A percentile compares a stretch with the other conserved stretches of the same genome.
These are phyloP conservation scores for Ariolimax columbianus DNA, from an alignment of 2,888 invertebrate genomes.

Conservation along the genomic window DNA sequence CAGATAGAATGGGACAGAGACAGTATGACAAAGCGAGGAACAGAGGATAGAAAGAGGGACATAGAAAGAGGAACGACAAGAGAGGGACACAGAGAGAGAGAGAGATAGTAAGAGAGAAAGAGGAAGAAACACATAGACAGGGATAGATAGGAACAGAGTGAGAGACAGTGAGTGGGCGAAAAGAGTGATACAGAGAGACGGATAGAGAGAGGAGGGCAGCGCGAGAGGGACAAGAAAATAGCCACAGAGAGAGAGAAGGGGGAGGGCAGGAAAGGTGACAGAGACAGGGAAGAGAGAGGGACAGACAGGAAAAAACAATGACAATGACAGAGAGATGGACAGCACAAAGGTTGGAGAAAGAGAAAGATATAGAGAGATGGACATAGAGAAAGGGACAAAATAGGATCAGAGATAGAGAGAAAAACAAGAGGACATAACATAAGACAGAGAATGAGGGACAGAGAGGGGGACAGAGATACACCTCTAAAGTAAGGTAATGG, in stretches of 20 bases:
- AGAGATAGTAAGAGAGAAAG: no score
- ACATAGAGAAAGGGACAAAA: neutral
- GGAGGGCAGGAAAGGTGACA: neutral
- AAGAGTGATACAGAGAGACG: neutral
- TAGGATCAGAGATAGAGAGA: neutral
- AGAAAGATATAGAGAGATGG: neutral
- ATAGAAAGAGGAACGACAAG: no score
- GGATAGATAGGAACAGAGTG: neutral
- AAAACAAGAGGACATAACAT: neutral
- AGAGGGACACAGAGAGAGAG: neutral
- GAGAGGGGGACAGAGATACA: no score
- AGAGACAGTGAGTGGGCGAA: no score
- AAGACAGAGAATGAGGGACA: neutral
- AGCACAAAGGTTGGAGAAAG: neutral
- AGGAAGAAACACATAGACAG: neutral
- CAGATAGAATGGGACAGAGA: no score
- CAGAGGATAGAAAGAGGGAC: no score
- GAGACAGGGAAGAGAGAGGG: neutral
- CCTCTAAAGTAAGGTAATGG: no score
- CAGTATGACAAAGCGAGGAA: no score
- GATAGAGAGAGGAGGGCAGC: neutral
- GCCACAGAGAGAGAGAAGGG: neutral
- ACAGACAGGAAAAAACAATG: neutral
- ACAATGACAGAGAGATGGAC: neutral
- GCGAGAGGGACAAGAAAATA: neutral